These are phyloP conservation scores for Oegoconia quadripuncta DNA, from an alignment of 2,888 invertebrate genomes.

Conservation along the genomic window DNA sequence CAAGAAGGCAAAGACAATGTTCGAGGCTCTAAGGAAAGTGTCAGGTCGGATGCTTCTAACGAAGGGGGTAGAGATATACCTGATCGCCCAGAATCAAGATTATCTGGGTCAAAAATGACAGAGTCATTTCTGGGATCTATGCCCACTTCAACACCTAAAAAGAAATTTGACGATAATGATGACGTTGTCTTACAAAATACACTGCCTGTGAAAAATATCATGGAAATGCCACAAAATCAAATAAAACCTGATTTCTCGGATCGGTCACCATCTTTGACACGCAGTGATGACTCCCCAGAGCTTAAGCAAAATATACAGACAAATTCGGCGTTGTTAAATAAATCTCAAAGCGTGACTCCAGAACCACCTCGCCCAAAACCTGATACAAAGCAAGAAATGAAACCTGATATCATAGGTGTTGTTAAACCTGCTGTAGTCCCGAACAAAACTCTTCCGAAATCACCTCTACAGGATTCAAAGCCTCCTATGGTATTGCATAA, in stretches of 20 bases:
- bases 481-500: conserved; percentile 46
- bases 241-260: conserved; percentile 58
- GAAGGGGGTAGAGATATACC: conserved; percentile 45
- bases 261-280: conserved; percentile 69
- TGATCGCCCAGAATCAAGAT: conserved; percentile 68
- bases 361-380: conserved; percentile 59
- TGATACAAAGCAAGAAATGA: conserved; percentile 43
- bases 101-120: conserved; percentile 69
- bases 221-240: conserved; percentile 33
- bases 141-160: conserved; percentile 51
- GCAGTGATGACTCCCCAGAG: conserved; percentile 74
- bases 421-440: conserved; percentile 33
- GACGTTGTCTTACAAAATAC: conserved; percentile 64
- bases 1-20: conserved; percentile 70
- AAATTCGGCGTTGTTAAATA: conserved; percentile 38
- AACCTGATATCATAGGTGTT: conserved; percentile 28
- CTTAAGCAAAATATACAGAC: conserved; percentile 48
- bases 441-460: conserved; percentile 48
- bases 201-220: conserved; percentile 33
- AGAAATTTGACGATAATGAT: conserved; percentile 65
- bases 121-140: conserved; percentile 70
- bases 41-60: conserved; percentile 54
- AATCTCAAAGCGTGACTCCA: conserved; percentile 46
- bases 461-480: conserved; percentile 48
- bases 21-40: conserved; percentile 62